Percentiles rank a stretch among this genome's conserved stretches.
Conservation (phyloP, 2,113 vertebrate species). For the Dicaeum eximium region DNA sequence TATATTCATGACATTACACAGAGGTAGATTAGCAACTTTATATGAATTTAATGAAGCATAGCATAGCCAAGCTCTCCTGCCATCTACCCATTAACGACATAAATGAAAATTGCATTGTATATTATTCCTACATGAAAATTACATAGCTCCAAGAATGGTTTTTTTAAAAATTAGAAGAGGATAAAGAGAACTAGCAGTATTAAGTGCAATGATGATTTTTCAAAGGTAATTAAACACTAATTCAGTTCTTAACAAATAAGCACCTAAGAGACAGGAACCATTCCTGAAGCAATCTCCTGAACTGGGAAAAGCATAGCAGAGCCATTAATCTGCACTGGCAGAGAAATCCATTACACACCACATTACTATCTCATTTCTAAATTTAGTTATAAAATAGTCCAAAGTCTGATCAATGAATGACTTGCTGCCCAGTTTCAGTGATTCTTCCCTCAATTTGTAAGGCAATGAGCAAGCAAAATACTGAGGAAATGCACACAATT, state of each 20-base stretch:
- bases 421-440: neutral
- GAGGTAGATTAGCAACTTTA: constrained; percentile 50
- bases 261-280: neutral
- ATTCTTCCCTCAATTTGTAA: constrained; percentile 1
- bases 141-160: neutral
- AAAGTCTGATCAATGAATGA: neutral
- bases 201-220: neutral
- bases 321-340: constrained; percentile 26
- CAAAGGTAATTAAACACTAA: constrained; percentile 19
- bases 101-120: constrained; percentile 6
- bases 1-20: constrained; percentile 38
- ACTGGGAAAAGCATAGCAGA: neutral
- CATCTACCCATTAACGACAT: neutral
- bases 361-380: neutral
- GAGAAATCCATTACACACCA: constrained; percentile 35
- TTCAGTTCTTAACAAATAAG: constrained; percentile 14
- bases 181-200: neutral
- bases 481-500: neutral
- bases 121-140: neutral
- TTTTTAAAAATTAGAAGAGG: neutral
- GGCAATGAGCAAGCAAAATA: neutral
- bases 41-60: constrained; percentile 52
- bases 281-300: neutral
- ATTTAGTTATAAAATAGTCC: constrained; percentile 4
- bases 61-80: neutral